Conservation (phyloP, 2,888 invertebrate species). For the Drosophila kambysellisi region DNA sequence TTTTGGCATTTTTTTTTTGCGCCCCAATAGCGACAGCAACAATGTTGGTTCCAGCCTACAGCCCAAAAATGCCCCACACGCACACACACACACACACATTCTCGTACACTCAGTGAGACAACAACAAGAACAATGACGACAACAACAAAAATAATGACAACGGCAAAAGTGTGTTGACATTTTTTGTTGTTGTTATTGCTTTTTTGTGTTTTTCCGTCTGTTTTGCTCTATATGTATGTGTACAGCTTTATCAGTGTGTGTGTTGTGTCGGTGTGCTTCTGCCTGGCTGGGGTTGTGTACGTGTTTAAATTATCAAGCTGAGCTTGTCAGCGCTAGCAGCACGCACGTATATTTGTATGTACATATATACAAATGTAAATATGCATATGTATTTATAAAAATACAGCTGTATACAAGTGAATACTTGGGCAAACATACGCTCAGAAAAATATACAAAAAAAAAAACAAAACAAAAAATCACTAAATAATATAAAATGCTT, state of each 20-base stretch:
- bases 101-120: constrained; percentile 18
- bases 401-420: constrained; percentile 28
- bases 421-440: constrained; percentile 14
- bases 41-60: constrained; percentile 64
- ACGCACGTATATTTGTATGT: constrained; percentile 54
- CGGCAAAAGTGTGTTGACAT: constrained; percentile 76
- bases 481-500: background rate
- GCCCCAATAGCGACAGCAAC: constrained; percentile 62
- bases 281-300: constrained; percentile 58
- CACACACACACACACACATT: constrained; percentile 16
- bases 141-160: constrained; percentile 49
- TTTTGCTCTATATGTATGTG: constrained; percentile 70
- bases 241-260: constrained; percentile 10
- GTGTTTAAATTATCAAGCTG: constrained; percentile 78
- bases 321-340: constrained; percentile 70
- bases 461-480: background rate
- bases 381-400: constrained; percentile 10
- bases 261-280: constrained; percentile 24
- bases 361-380: constrained; percentile 19
- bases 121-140: constrained; percentile 38
- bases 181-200: constrained; percentile 56
- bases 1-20: constrained; percentile 69
- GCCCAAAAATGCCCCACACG: constrained; percentile 44
- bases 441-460: constrained; percentile 29
- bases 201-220: constrained; percentile 66